These are phyloP conservation scores for Hippocampus mohnikei DNA, from an alignment of 2,113 vertebrate species.

Conservation along the genomic window DNA sequence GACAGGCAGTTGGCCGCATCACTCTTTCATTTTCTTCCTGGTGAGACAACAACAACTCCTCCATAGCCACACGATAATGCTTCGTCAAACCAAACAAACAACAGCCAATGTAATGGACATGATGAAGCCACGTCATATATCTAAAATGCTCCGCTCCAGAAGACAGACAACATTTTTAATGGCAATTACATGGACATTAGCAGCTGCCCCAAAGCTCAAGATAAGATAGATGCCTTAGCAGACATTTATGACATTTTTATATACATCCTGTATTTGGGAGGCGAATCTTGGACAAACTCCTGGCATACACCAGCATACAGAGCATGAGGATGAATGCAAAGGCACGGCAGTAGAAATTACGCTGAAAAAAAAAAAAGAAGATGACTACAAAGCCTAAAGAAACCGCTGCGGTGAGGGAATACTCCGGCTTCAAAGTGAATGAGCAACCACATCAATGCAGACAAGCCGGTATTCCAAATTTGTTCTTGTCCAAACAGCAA, in stretches of 20 bases:
- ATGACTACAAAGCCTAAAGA: too few species aligned
- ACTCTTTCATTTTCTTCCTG: constrained; percentile 41
- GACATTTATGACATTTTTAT: background rate
- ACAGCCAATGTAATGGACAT: constrained; percentile 50
- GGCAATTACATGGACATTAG: background rate
- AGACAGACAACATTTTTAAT: background rate
- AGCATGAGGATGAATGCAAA: too few species aligned
- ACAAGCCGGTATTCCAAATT: too few species aligned
- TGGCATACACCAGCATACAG: too few species aligned
- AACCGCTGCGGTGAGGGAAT: too few species aligned
- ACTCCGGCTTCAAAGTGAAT: too few species aligned
- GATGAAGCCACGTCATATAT: constrained; percentile 30
- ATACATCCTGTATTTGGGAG: too few species aligned
- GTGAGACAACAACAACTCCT: background rate
- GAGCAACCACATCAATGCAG: too few species aligned
- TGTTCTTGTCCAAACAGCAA: too few species aligned
- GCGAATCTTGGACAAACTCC: too few species aligned
- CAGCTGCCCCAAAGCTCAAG: background rate
- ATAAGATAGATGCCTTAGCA: background rate
- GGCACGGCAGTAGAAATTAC: too few species aligned
- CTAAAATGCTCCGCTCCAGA: background rate
- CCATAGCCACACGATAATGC: constrained; percentile 22
- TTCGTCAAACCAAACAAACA: constrained; percentile 61
- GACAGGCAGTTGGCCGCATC: constrained; percentile 67
- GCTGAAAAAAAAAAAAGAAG: too few species aligned